A percentile compares a stretch with the other conserved stretches of the same genome.
These are phyloP conservation scores for Branchipolynoe longqiensis DNA, from an alignment of 2,888 invertebrate genomes.

Conservation along the genomic window DNA sequence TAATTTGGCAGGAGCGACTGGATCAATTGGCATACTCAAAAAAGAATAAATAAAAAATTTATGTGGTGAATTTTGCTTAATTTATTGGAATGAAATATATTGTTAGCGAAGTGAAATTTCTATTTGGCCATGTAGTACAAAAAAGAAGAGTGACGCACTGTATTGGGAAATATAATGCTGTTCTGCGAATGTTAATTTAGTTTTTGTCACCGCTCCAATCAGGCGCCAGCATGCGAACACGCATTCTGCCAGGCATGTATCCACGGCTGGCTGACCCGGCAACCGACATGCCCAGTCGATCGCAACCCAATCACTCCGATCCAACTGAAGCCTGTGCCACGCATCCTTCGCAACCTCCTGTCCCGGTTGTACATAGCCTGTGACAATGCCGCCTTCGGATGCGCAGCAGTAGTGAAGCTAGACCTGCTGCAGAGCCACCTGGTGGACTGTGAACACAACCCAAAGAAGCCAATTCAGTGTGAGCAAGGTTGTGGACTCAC, in stretches of 20 bases:
- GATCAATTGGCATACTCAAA: no score
- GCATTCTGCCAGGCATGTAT: slow-evolving; percentile 96
- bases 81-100: no score
- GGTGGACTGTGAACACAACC: slow-evolving; percentile 95
- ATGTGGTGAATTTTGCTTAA: no score
- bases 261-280: slow-evolving; percentile 95
- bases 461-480: slow-evolving; percentile 95
- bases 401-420: slow-evolving; percentile 91
- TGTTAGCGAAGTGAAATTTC: no score
- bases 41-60: no score
- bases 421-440: slow-evolving; percentile 89
- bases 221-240: slow-evolving; percentile 98
- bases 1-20: no score
- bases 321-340: slow-evolving; percentile 94
- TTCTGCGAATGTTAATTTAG: no score
- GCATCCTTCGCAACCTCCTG: slow-evolving; percentile 94
- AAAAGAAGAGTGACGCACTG: no score
- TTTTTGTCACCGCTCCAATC: no score
- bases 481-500: slow-evolving; percentile 96
- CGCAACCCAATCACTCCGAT: slow-evolving; percentile 92
- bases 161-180: no score
- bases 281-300: slow-evolving; percentile 97
- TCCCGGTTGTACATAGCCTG: slow-evolving; percentile 92
- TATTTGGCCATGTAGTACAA: no score
- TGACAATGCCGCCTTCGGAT: slow-evolving; percentile 94